These are phyloP conservation scores for Myotis brandtii DNA, from an alignment of 2,113 vertebrate genomes.

Conservation along the genomic window DNA sequence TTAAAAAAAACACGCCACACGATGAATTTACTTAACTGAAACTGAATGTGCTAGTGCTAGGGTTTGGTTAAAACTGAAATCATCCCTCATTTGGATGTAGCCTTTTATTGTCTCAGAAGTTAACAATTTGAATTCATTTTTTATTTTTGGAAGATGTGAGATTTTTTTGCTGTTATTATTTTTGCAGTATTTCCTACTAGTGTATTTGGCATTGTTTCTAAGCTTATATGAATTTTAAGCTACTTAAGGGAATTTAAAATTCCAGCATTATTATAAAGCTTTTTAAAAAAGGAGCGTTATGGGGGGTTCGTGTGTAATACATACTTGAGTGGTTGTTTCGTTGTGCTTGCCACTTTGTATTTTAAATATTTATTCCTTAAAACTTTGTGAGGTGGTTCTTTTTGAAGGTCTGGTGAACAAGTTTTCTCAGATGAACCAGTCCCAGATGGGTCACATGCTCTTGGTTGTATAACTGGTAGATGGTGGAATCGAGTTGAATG, in stretches of 20 bases:
- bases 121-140: constrained; percentile 36
- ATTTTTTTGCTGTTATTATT: neutral
- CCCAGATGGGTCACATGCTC: neutral
- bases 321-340: neutral
- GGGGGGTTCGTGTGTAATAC: neutral
- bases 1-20: neutral
- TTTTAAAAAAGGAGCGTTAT: neutral
- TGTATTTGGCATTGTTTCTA: constrained; percentile 26
- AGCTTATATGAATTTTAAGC: constrained; percentile 49
- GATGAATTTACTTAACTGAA: constrained; percentile 40
- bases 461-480: constrained; percentile 10
- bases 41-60: neutral
- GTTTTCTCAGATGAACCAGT: neutral
- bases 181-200: neutral
- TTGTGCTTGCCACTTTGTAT: neutral
- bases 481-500: neutral
- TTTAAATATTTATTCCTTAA: neutral
- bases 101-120: constrained; percentile 22
- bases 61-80: constrained; percentile 60
- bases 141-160: neutral
- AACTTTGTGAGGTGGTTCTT: neutral
- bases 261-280: neutral
- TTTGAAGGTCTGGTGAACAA: constrained; percentile 28
- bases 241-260: constrained; percentile 43
- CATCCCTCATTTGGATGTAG: neutral